These are phyloP conservation scores for Apaloderma vittatum DNA, from an alignment of 2,113 vertebrate species.

Conservation along the genomic window DNA sequence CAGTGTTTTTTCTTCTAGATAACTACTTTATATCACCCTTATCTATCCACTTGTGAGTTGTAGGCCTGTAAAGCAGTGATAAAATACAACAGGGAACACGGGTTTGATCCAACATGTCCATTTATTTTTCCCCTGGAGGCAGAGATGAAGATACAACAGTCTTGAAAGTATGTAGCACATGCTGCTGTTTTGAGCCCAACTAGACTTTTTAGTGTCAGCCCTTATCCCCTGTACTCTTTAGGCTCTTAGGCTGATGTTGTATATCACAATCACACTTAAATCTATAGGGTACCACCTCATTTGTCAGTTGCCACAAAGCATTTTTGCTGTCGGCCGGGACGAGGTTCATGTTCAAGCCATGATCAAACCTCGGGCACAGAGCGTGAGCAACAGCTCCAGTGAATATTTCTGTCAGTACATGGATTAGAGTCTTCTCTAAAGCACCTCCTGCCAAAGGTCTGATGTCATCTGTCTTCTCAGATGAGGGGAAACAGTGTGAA, in stretches of 20 bases:
- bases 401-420: conserved; percentile 66
- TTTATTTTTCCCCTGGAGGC: conserved; percentile 41
- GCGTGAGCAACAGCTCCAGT: conserved; percentile 69
- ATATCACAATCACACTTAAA: conserved; percentile 64
- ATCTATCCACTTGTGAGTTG: conserved; percentile 11
- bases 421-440: conserved; percentile 60
- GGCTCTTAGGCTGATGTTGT: conserved; percentile 34
- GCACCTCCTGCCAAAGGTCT: conserved; percentile 53
- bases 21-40: conserved; percentile 9
- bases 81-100: background rate
- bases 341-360: background rate
- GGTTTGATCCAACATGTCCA: conserved; percentile 21
- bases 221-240: background rate
- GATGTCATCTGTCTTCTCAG: background rate
- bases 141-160: conserved; percentile 33
- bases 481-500: conserved; percentile 15
- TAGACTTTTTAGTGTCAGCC: conserved; percentile 17
- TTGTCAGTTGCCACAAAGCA: conserved; percentile 73
- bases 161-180: background rate
- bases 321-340: conserved; percentile 54
- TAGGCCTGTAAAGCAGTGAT: background rate
- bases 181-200: conserved; percentile 54
- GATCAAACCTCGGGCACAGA: conserved; percentile 38
- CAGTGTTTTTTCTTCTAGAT: background rate
- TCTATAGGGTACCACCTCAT: conserved; percentile 74